phyloP scores from a whole-genome alignment of 2,797 vertebrate genomes.

The Pseudotriccus pelzelni region DNA sequence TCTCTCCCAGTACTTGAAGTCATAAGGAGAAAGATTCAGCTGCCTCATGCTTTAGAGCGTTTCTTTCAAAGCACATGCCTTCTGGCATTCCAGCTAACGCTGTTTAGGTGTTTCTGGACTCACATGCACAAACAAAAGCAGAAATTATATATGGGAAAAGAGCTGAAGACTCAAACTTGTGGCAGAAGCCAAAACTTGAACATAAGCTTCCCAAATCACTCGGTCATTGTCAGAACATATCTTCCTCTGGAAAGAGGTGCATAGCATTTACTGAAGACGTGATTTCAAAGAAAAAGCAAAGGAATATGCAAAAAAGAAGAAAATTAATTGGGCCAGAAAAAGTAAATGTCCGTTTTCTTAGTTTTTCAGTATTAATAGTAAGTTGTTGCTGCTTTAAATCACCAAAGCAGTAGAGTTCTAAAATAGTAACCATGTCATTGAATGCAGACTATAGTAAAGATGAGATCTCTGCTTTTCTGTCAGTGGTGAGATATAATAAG shows the following conservation, averaged over 20 bases:
- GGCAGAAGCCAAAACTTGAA: background rate
- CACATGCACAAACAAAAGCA: background rate
- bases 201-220: background rate
- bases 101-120: background rate
- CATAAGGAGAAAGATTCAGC: background rate
- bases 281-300: background rate
- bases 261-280: background rate
- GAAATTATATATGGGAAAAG: rapidly evolving
- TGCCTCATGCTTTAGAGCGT: background rate
- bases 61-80: background rate
- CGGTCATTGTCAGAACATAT: background rate
- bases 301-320: background rate
- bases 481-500: background rate
- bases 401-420: background rate
- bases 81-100: background rate
- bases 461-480: background rate
- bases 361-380: background rate
- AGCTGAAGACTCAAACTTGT: background rate
- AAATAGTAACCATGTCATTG: background rate
- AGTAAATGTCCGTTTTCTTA: background rate
- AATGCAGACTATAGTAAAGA: background rate
- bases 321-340: background rate
- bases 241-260: background rate
- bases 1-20: background rate
- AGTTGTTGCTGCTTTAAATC: background rate